Evolutionary conservation across 23 tunicate genomes (phyloP).

Genomic region (Clavelina lepadiformis): DNA sequence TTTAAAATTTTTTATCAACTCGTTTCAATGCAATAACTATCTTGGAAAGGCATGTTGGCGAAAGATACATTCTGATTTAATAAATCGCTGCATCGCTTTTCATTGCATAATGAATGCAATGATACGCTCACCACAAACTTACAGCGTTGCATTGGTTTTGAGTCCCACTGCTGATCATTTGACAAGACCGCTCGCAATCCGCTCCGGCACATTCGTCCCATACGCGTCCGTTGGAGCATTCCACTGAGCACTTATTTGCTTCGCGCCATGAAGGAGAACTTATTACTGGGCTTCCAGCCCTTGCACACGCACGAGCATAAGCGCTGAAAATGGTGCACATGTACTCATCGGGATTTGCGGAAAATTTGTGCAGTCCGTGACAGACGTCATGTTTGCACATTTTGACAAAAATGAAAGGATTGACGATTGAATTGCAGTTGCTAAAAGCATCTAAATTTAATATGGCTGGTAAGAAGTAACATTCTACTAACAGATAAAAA

Average conservation of each 20-base stretch:
- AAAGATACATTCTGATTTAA: too few relatives aligned
- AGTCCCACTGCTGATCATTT: constrained; percentile 27
- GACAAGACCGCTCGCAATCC: constrained; percentile 60
- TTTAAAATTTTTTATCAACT: too few relatives aligned
- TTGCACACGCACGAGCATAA: constrained; percentile 55
- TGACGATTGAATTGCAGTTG: constrained; percentile 34
- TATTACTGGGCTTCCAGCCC: background rate
- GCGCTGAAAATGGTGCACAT: constrained; percentile 59
- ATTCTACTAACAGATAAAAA: too few relatives aligned
- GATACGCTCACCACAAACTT: too few relatives aligned
- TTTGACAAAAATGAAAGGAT: constrained; percentile 27
- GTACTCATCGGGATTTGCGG: background rate
- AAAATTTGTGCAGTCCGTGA: constrained; percentile 48
- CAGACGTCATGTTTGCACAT: constrained; percentile 80
- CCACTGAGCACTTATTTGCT: constrained; percentile 19
- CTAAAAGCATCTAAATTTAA: too few relatives aligned
- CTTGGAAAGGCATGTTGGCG: too few relatives aligned
- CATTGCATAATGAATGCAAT: too few relatives aligned
- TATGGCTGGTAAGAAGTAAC: too few relatives aligned
- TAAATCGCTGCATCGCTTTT: background rate
- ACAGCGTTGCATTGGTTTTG: too few relatives aligned
- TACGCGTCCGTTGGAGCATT: constrained; percentile 42
- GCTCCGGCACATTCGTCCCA: constrained; percentile 36
- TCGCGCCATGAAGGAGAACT: constrained; percentile 46
- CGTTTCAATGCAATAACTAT: too few relatives aligned